Conservation (phyloP, 2,888 invertebrate genomes). For the Andrena bucephala region DNA sequence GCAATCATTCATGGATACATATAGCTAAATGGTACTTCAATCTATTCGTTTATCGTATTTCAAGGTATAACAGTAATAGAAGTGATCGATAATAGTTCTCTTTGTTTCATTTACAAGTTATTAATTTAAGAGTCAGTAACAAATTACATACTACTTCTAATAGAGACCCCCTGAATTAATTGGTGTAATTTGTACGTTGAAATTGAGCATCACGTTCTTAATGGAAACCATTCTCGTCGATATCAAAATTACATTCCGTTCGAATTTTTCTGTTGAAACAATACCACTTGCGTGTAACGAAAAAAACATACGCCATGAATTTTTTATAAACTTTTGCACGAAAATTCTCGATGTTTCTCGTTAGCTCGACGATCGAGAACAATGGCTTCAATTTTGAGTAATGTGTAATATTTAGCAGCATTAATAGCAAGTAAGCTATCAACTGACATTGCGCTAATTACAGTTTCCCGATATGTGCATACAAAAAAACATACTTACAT, state of each 20-base stretch:
- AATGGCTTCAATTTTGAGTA: constrained; percentile 49
- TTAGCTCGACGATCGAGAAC: constrained; percentile 54
- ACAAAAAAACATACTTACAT: constrained; percentile 32
- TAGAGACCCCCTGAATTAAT: neutral
- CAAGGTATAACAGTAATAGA: too few relatives aligned
- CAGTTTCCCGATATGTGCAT: constrained; percentile 1
- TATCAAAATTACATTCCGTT: neutral
- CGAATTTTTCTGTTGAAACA: constrained; percentile 19
- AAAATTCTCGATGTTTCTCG: constrained; percentile 51
- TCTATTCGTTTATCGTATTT: too few relatives aligned
- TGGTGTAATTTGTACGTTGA: neutral
- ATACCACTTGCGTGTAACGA: neutral
- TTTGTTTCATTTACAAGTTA: too few relatives aligned
- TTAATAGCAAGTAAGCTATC: neutral
- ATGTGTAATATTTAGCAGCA: constrained; percentile 7
- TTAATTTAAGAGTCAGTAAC: too few relatives aligned
- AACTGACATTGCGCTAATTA: constrained; percentile 11
- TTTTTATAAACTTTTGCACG: constrained; percentile 21
- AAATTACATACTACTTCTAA: neutral
- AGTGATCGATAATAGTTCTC: too few relatives aligned
- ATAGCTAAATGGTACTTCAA: neutral
- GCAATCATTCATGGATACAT: neutral
- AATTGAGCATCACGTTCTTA: neutral
- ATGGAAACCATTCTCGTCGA: neutral
- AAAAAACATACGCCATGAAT: constrained; percentile 4